Base-by-base conservation (phyloP, 2,113 vertebrate genomes). In the Melanerpes formicivorus region DNA sequence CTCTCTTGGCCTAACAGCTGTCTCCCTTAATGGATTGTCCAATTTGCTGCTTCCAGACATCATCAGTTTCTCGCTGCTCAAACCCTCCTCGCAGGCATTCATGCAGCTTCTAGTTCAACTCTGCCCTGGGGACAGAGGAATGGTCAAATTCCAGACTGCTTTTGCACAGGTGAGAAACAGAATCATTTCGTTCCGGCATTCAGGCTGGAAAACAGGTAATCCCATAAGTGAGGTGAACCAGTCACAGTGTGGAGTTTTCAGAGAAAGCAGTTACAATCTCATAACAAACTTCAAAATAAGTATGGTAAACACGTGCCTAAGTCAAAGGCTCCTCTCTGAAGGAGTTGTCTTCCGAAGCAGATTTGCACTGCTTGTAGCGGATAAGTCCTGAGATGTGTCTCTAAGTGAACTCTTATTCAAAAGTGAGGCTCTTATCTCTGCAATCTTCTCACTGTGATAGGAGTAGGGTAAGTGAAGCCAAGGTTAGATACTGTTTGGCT, bases 1-100 rank as follows among this genome's bases (percentile, higher is more conserved):
- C 89, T 87, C 93, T 93, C 86, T 37, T 59, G 77, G 87, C 65
- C 78, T 64, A 84, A 81, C 95, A 97, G 97, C 96, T 96, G 96
- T 9, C 94, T 75, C 89, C 13, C 26, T 42, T 37, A 27, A 59
- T 37, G 87, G 78, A 74, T n/a, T 84, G 88, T 80, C 93, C 94
- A 82, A 62, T 26, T 84, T 91, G 59, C 72, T 59, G 78, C 22
- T 83, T 72, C 85, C 91, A 90, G 67, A 81, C 90, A 92, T 2
- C 88, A 95, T 18, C 90, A 18, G 3, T 7, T 80, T 21, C 65
- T 69, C 79, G 65, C 66, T 40, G 71, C 71, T 48, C 44, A 59
- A 54, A 66, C 27, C 84, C 78, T 58, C 83, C 70, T 46, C 16
- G 60, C 67, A 60, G 65, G 32, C 18, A 5, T 18, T 40, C 0